Conservation (phyloP, 1,140 invertebrate genomes). For the Drosophila bocqueti region DNA sequence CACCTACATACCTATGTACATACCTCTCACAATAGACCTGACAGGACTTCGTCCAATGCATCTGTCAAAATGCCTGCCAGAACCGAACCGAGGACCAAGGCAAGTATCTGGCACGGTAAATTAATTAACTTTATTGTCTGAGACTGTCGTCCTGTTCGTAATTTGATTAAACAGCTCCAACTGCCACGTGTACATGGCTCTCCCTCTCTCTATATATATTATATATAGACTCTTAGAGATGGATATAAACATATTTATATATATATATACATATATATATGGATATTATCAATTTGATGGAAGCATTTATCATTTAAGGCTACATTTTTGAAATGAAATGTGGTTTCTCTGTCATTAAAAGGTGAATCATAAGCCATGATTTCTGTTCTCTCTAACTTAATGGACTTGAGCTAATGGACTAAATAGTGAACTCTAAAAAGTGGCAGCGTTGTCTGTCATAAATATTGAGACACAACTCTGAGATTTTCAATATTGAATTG, state of each 20-base stretch:
- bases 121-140: slow-evolving; percentile 80
- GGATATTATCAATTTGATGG: slow-evolving; percentile 48
- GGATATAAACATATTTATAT: neutral
- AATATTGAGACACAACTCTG: neutral
- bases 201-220: neutral
- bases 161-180: slow-evolving; percentile 73
- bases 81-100: slow-evolving; percentile 15
- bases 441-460: slow-evolving; percentile 3
- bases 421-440: neutral
- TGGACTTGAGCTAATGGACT: slow-evolving; percentile 58
- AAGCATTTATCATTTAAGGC: slow-evolving; percentile 61
- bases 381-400: slow-evolving; percentile 40
- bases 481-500: neutral
- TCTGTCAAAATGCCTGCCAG: slow-evolving; percentile 34
- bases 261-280: slow-evolving; percentile 31
- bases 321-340: slow-evolving; percentile 8
- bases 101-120: slow-evolving; percentile 57
- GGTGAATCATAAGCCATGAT: neutral
- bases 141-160: slow-evolving; percentile 37
- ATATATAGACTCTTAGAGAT: neutral
- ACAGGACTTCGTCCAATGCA: slow-evolving; percentile 31
- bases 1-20: slow-evolving; percentile 2
- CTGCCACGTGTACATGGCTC: slow-evolving; percentile 14
- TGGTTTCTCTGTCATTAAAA: slow-evolving; percentile 20
- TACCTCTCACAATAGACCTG: slow-evolving; percentile 19